Percentiles rank a stretch among this genome's conserved stretches.
phyloP scores from a whole-genome alignment of 1,140 invertebrate genomes.

The Oedothorax gibbosus region DNA sequence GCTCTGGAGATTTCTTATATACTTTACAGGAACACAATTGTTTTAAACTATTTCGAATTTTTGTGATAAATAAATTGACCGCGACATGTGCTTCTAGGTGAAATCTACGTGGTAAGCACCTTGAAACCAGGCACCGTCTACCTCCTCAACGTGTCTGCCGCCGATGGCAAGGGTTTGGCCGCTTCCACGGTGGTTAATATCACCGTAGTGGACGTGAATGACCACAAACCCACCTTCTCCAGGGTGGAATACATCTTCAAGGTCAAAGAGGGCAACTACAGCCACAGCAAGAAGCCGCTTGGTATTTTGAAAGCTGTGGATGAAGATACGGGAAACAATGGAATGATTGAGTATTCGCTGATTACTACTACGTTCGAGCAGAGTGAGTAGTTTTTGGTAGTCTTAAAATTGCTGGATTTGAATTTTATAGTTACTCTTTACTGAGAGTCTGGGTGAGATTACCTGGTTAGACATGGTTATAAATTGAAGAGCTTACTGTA shows the following conservation, averaged over 20 bases:
- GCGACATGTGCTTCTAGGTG: slow-evolving; percentile 71
- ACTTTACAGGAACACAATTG: too few relatives aligned
- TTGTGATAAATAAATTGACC: too few relatives aligned
- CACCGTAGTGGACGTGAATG: slow-evolving; percentile 83
- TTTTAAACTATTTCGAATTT: too few relatives aligned
- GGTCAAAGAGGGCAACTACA: slow-evolving; percentile 80
- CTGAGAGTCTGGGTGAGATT: too few relatives aligned
- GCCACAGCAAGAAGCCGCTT: slow-evolving; percentile 67
- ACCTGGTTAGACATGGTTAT: too few relatives aligned
- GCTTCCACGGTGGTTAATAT: slow-evolving; percentile 78
- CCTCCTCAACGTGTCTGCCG: slow-evolving; percentile 80
- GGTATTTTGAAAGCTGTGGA: slow-evolving; percentile 80
- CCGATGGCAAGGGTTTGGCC: slow-evolving; percentile 79
- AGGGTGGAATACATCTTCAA: slow-evolving; percentile 86
- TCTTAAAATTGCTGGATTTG: too few relatives aligned
- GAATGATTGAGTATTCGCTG: slow-evolving; percentile 69
- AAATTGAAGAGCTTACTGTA: too few relatives aligned
- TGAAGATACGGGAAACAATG: slow-evolving; percentile 72
- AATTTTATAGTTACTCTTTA: too few relatives aligned
- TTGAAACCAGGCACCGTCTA: slow-evolving; percentile 83
- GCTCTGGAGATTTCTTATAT: too few relatives aligned
- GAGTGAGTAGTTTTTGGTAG: slow-evolving; percentile 23
- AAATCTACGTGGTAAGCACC: slow-evolving; percentile 79
- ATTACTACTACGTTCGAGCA: slow-evolving; percentile 62
- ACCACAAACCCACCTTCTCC: slow-evolving; percentile 85